Evolutionary conservation across 2,113 vertebrate genomes (phyloP).

Genomic region (Setophaga petechia): DNA sequence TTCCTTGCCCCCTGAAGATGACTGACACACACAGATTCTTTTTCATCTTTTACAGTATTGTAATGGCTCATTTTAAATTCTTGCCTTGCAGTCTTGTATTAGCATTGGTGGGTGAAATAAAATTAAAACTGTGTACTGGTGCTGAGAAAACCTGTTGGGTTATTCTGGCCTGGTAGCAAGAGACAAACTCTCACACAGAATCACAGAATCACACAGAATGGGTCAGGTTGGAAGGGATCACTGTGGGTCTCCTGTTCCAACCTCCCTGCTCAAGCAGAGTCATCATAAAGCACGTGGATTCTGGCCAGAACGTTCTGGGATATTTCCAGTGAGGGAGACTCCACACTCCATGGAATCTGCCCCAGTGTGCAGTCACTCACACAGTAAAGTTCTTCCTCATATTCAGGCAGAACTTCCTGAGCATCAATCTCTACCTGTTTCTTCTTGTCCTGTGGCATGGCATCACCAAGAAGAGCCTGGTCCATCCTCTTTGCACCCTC

Average conservation of each 20-base stretch:
- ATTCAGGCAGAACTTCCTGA: too few relatives aligned
- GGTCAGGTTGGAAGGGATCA: not conserved
- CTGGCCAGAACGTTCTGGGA: too few relatives aligned
- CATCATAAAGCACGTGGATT: too few relatives aligned
- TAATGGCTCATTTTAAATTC: conserved; percentile 65
- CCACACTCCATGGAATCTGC: too few relatives aligned
- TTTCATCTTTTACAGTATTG: conserved; percentile 49
- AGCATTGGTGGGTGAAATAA: conserved; percentile 17
- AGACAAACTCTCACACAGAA: not conserved
- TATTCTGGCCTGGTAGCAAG: not conserved
- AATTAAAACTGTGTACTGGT: conserved; percentile 21
- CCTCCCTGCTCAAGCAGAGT: too few relatives aligned
- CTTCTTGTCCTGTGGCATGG: too few relatives aligned
- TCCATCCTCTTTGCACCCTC: too few relatives aligned
- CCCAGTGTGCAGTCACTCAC: too few relatives aligned
- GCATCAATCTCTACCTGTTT: too few relatives aligned
- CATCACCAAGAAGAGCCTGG: too few relatives aligned
- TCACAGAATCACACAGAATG: not conserved
- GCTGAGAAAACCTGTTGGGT: not conserved
- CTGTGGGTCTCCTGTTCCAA: not conserved
- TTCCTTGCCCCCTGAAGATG: conserved; percentile 34
- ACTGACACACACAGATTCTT: conserved; percentile 57
- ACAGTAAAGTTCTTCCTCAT: too few relatives aligned
- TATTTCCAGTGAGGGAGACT: too few relatives aligned
- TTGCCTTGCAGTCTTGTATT: conserved; percentile 36